Conservation (phyloP, 2,888 invertebrate genomes). For the Netelia melanura region DNA sequence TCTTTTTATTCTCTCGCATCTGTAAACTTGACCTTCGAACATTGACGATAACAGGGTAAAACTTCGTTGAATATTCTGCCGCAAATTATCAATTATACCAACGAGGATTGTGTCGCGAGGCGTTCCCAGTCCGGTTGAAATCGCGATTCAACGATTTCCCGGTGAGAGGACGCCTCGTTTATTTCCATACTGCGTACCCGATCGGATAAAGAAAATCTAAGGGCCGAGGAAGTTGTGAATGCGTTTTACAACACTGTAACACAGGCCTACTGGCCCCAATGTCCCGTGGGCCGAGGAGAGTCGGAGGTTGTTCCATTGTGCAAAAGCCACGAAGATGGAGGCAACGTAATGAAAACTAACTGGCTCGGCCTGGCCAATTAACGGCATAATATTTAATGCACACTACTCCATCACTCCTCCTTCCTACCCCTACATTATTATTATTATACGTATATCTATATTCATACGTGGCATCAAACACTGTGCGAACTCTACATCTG, state of each 20-base stretch:
- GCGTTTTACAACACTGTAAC: not conserved
- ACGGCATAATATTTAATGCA: conserved; percentile 79
- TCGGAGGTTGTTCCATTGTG: conserved; percentile 76
- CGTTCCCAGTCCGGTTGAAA: not conserved
- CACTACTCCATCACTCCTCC: conserved; percentile 69
- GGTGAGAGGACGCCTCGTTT: not conserved
- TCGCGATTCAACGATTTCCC: not conserved
- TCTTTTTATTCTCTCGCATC: not conserved
- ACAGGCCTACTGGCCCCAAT: conserved; percentile 61
- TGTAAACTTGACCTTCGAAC: conserved; percentile 23
- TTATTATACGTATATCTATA: conserved; percentile 9
- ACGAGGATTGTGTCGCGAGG: not conserved
- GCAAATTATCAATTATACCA: conserved; percentile 4
- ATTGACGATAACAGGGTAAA: not conserved
- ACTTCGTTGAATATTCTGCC: not conserved
- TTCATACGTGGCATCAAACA: conserved; percentile 32
- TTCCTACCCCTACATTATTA: not conserved
- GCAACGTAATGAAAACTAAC: conserved; percentile 83
- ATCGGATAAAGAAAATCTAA: conserved; percentile 1
- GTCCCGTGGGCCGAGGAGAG: conserved; percentile 63
- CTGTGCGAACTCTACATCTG: conserved; percentile 25
- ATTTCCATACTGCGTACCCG: conserved; percentile 6
- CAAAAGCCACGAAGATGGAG: conserved; percentile 81
- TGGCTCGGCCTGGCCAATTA: conserved; percentile 81
- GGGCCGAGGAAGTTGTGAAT: conserved; percentile 17